Percentiles rank a stretch among this genome's conserved stretches.
Evolutionary conservation across 1,140 invertebrate species (phyloP).

Genomic region (Drosophila kohkoa): DNA sequence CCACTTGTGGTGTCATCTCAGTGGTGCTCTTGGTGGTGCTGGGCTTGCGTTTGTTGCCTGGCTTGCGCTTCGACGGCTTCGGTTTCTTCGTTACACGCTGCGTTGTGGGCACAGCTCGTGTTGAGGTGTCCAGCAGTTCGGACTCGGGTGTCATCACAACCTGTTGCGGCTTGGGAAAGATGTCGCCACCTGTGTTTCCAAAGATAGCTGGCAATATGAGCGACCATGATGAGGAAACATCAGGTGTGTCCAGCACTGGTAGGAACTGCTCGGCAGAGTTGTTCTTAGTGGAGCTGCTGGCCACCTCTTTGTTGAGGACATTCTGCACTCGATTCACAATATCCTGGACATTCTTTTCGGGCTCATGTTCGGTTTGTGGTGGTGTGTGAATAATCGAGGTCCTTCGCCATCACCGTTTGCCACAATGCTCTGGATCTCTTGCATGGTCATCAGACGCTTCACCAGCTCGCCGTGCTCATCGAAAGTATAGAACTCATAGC

Average conservation of each 20-base stretch:
- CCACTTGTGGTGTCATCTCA: conserved; percentile 72
- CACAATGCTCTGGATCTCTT: conserved; percentile 93
- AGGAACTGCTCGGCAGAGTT: conserved; percentile 85
- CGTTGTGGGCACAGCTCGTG: conserved; percentile 61
- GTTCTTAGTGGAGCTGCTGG: conserved; percentile 86
- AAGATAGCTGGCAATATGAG: conserved; percentile 92
- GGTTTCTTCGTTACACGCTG: conserved; percentile 64
- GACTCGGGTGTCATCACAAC: conserved; percentile 86
- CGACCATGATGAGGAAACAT: conserved; percentile 91
- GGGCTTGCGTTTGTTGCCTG: conserved; percentile 65
- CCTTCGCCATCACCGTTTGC: conserved; percentile 90
- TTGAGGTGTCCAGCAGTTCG: conserved; percentile 85
- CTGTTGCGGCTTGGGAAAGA: conserved; percentile 86
- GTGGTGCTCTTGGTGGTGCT: conserved; percentile 58
- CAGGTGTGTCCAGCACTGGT: conserved; percentile 88
- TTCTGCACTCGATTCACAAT: conserved; percentile 93
- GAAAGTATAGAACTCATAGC: conserved; percentile 94
- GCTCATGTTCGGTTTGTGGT: conserved; percentile 84
- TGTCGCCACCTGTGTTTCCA: conserved; percentile 88
- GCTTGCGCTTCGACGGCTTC: conserved; percentile 72
- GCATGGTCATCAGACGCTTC: conserved; percentile 92
- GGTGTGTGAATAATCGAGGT: conserved; percentile 85
- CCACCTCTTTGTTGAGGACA: conserved; percentile 91
- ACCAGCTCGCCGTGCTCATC: conserved; percentile 92
- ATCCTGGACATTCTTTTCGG: conserved; percentile 90